Conservation (phyloP, 2,113 vertebrate species). For the Oreocharis arfaki region DNA sequence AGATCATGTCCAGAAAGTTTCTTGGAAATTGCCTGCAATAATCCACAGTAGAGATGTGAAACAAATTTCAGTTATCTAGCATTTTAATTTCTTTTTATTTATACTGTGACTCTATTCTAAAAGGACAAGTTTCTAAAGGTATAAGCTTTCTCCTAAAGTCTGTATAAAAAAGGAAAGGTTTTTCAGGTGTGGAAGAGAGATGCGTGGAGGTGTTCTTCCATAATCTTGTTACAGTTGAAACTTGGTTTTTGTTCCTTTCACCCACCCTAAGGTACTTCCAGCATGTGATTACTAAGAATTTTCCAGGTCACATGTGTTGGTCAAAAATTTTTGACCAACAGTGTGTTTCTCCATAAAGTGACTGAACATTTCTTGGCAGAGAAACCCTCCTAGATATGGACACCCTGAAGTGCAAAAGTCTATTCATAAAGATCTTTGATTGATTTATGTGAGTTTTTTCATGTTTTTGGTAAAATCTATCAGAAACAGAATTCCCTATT, state of each 20-base stretch:
- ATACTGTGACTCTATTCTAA: background rate
- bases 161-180: background rate
- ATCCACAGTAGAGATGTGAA: background rate
- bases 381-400: background rate
- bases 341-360: background rate
- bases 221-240: background rate
- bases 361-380: background rate
- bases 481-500: background rate
- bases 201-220: background rate
- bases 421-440: background rate
- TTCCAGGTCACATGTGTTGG: background rate
- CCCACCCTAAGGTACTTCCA: background rate
- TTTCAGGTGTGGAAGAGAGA: background rate
- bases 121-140: background rate
- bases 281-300: background rate
- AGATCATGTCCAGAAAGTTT: background rate
- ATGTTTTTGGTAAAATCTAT: background rate
- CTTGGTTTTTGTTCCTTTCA: background rate
- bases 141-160: background rate
- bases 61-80: background rate
- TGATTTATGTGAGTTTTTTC: background rate
- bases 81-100: background rate
- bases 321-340: background rate
- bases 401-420: background rate
- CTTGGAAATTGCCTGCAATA: background rate